Base-by-base conservation (phyloP, 2,888 invertebrate species). In the Machimus atricapillus region DNA sequence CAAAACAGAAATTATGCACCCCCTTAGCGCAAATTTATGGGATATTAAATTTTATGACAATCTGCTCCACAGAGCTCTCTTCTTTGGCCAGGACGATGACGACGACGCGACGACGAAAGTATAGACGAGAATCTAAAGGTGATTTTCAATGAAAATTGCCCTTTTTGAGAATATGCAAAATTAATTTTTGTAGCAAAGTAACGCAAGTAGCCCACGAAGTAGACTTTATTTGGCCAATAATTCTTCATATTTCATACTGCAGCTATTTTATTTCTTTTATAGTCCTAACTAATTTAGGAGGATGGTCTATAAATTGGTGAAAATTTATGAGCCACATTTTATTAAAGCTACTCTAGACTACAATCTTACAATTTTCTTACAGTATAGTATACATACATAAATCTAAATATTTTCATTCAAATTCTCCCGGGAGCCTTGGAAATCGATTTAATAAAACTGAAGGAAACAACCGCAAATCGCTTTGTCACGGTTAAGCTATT, bases 41-140 rank as follows among this genome's bases (percentile, higher is more conserved):
- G 90, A 90, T 91, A 91, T 91, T 91, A 91, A 91, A 90, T 91
- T 91, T 91, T 91, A 91, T 91, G 89, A 88, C 66, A 66, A 66
- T 66, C 66, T 66, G 66, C 66, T 66, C 27, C 8, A 12, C 9
- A 19, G 66, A n/a, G n/a, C n/a, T n/a, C n/a, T n/a, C n/a, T n/a
- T 23, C 27, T 2, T 66, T 2, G 23, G 66, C 23, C 58, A 58
- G 58, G 27, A 58, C 19, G 58, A 66, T 1, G 23, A 12, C 23
- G 66, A 66, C 27, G 23, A 66, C 27, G 66, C 27, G 66, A 66
- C 19, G 56, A 56, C 56, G 56, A 66, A n/a, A 12, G 19, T 66
- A n/a, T n/a, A 66, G 66, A 66, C 66, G 66, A 66, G 66, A 31
- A 23, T 66, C 66, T 66, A 23, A 23, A 66, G 66, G 66, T 66